Evolutionary conservation across 2,797 vertebrate genomes (phyloP).

Genomic region (Gouania willdenowi): DNA sequence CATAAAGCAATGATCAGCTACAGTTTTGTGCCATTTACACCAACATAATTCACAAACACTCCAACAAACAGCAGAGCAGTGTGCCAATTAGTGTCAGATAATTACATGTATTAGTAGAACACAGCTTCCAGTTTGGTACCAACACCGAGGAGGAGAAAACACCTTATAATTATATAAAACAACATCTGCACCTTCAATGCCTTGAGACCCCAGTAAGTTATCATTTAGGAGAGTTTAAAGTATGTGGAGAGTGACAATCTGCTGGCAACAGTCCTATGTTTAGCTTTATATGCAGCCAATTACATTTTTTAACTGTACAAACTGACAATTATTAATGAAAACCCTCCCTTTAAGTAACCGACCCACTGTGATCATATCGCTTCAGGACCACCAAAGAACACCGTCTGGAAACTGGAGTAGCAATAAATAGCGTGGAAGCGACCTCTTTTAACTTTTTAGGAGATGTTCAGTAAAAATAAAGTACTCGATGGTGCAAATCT

Average conservation of each 20-base stretch:
- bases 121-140: slow-evolving; percentile 47
- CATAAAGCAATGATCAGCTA: slow-evolving; percentile 27
- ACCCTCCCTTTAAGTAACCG: too few relatives aligned
- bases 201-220: slow-evolving; percentile 3
- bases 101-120: slow-evolving; percentile 68
- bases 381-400: too few relatives aligned
- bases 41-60: not conserved
- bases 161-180: slow-evolving; percentile 29
- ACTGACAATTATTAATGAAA: too few relatives aligned
- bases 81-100: slow-evolving; percentile 63
- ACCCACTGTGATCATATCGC: too few relatives aligned
- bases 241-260: too few relatives aligned
- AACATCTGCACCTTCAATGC: slow-evolving; percentile 21
- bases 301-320: too few relatives aligned
- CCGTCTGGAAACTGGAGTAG: too few relatives aligned
- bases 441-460: too few relatives aligned
- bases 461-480: slow-evolving; percentile 29
- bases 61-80: slow-evolving; percentile 19
- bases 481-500: slow-evolving; percentile 36
- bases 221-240: slow-evolving; percentile 10
- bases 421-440: too few relatives aligned
- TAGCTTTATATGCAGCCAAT: not conserved
- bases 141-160: slow-evolving; percentile 35
- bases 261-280: slow-evolving; percentile 2
- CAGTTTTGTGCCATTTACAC: slow-evolving; percentile 48